Base-by-base conservation (phyloP, 2,113 vertebrate genomes). In the Sceloporus undulatus region DNA sequence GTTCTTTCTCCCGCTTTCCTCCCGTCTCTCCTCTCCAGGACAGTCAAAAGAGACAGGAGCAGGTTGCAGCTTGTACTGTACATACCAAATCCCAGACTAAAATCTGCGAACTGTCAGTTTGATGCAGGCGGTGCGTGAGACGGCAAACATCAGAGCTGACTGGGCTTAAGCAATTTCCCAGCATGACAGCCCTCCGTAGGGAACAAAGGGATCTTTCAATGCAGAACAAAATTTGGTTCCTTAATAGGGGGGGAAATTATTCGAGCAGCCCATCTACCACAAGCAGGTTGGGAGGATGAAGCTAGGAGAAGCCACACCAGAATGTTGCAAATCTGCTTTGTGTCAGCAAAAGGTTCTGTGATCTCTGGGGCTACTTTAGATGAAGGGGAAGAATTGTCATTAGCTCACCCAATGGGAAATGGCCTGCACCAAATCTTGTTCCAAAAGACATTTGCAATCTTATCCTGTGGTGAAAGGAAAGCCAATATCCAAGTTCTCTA, bases 101-200 rank as follows among this genome's bases (percentile, higher is more conserved):
- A 85, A 85, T 70, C 91, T 93, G 93, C 2, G 91, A 94, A 54
- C 91, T 94, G 94, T 89, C 95, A 93, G 92, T 75, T 85, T 85
- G 92, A 84, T 90, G 86, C 88, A 9, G 86, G 89, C 74, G 21
- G 56, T 0, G 52, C 0, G 21, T 88, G 95, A 93, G 94, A 92
- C 82, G 9, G 94, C 92, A 93, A 93, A 90, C 95, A 94, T 93
- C 94, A 94, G 93, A 95, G 90, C 92, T 92, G 94, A 66, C 91
- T 90, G 92, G 88, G 91, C 18, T 88, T n/a, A 86, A 82, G 91
- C 91, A 89, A 79, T 94, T 93, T 94, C 93, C 90, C 91, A 88
- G 92, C 91, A 83, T 90, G 89, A 89, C 89, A 91, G 91, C 90
- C 88, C 91, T 94, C 1, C 0, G 78, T 91, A 91, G 93, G 85